A percentile compares a stretch with the other conserved stretches of the same genome.
Evolutionary conservation across 1,140 invertebrate genomes (phyloP).

Genomic region (Drosophila sproati): DNA sequence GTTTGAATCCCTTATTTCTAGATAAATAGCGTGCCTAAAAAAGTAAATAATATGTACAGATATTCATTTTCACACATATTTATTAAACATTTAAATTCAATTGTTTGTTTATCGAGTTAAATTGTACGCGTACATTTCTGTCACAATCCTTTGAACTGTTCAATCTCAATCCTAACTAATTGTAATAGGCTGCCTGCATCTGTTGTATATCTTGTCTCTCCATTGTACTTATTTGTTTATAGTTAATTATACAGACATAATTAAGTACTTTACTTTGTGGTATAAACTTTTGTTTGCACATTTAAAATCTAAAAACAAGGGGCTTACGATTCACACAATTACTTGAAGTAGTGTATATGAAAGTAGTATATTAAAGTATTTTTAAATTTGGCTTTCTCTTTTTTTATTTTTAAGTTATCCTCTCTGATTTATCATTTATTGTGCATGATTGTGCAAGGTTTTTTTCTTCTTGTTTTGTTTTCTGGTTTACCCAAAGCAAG

Average conservation of each 20-base stretch:
- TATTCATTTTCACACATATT: conserved; percentile 73
- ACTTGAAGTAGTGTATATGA: conserved; percentile 73
- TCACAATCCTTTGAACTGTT: conserved; percentile 53
- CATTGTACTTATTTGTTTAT: conserved; percentile 36
- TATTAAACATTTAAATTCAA: conserved; percentile 83
- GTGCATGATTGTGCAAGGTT: conserved; percentile 77
- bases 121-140: conserved; percentile 65
- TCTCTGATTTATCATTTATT: conserved; percentile 67
- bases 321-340: conserved; percentile 64
- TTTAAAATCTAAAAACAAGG: conserved; percentile 66
- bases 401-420: conserved; percentile 17
- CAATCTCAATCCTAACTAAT: conserved; percentile 42
- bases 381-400: conserved; percentile 53
- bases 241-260: conserved; percentile 67
- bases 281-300: conserved; percentile 75
- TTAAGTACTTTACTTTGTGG: conserved; percentile 57
- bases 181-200: conserved; percentile 38
- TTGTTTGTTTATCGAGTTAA: conserved; percentile 56
- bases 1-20: conserved; percentile 52
- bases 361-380: conserved; percentile 56
- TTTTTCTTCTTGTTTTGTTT: conserved; percentile 8
- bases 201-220: conserved; percentile 27
- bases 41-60: not conserved
- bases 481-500: conserved; percentile 21
- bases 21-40: not conserved